Conservation (phyloP, 2,888 invertebrate genomes). For the Oscheius sp. region DNA sequence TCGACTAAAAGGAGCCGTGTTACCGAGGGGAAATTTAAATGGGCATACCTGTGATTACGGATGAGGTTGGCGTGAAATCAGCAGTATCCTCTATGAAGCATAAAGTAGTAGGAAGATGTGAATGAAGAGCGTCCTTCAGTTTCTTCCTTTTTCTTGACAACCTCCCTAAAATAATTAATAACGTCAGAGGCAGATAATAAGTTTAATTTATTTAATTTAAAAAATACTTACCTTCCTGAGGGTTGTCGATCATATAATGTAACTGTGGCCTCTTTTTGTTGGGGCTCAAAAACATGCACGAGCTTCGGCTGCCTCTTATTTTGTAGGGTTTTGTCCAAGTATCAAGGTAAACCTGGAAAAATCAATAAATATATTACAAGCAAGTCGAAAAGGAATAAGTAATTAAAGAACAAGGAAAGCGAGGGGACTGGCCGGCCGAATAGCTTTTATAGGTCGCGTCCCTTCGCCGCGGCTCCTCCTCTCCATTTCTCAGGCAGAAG, state of each 20-base stretch:
- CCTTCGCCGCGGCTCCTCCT: too few species aligned
- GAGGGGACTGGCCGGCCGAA: too few species aligned
- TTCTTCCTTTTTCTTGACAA: constrained; percentile 73
- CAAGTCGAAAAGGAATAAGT: neutral
- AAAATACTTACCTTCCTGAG: constrained; percentile 62
- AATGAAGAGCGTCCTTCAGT: constrained; percentile 68
- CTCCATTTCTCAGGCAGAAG: neutral
- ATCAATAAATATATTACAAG: neutral
- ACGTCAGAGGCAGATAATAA: neutral
- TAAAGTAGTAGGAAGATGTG: constrained; percentile 42
- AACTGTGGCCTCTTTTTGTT: constrained; percentile 55
- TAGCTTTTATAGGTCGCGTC: too few species aligned
- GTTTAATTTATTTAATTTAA: neutral
- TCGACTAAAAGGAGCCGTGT: constrained; percentile 17
- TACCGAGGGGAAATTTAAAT: neutral
- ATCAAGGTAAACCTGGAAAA: constrained; percentile 20
- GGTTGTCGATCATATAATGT: constrained; percentile 72
- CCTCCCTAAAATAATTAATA: constrained; percentile 65
- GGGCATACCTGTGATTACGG: constrained; percentile 38
- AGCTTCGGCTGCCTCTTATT: constrained; percentile 38
- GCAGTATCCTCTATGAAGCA: constrained; percentile 48
- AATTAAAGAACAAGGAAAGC: neutral
- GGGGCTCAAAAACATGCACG: constrained; percentile 64
- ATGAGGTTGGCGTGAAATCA: constrained; percentile 42
- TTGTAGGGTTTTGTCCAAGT: constrained; percentile 19